Conservation (phyloP, 2,888 invertebrate genomes). For the Pyrrhia umbra region DNA sequence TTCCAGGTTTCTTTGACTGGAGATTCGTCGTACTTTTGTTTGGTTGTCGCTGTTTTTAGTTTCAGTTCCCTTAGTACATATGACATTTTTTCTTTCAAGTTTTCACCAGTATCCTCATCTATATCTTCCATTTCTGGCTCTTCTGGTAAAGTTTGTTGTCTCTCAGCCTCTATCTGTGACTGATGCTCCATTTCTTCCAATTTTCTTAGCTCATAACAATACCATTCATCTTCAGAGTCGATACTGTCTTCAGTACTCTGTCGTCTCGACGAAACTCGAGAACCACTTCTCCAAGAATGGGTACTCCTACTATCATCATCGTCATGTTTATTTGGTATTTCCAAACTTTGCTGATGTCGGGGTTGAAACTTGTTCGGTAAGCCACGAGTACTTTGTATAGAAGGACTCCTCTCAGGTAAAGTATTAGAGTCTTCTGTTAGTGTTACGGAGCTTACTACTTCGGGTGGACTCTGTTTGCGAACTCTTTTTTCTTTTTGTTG, state of each 20-base stretch:
- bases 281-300: slow-evolving; percentile 96
- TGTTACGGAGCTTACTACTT: slow-evolving; percentile 78
- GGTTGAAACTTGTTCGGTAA: slow-evolving; percentile 91
- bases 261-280: slow-evolving; percentile 95
- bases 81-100: slow-evolving; percentile 94
- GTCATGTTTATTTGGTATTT: slow-evolving; percentile 94
- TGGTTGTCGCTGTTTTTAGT: slow-evolving; percentile 91
- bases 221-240: slow-evolving; percentile 98
- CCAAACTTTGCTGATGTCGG: slow-evolving; percentile 94
- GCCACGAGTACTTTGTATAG: slow-evolving; percentile 91
- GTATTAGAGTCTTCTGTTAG: slow-evolving; percentile 87
- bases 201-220: slow-evolving; percentile 96
- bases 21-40: slow-evolving; percentile 83
- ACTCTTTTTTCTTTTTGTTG: slow-evolving; percentile 77
- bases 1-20: slow-evolving; percentile 84
- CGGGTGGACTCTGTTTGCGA: slow-evolving; percentile 79
- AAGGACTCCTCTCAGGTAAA: slow-evolving; percentile 92
- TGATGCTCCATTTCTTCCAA: slow-evolving; percentile 96
- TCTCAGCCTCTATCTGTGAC: slow-evolving; percentile 91
- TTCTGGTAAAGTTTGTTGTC: slow-evolving; percentile 91
- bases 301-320: slow-evolving; percentile 97
- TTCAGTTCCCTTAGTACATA: slow-evolving; percentile 94
- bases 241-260: slow-evolving; percentile 98
- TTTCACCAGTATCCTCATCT: slow-evolving; percentile 91
- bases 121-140: slow-evolving; percentile 90